Percentiles rank a stretch among this genome's conserved stretches.
Conservation (phyloP, 2,113 vertebrate species). For the Sminthopsis crassicaudata region DNA sequence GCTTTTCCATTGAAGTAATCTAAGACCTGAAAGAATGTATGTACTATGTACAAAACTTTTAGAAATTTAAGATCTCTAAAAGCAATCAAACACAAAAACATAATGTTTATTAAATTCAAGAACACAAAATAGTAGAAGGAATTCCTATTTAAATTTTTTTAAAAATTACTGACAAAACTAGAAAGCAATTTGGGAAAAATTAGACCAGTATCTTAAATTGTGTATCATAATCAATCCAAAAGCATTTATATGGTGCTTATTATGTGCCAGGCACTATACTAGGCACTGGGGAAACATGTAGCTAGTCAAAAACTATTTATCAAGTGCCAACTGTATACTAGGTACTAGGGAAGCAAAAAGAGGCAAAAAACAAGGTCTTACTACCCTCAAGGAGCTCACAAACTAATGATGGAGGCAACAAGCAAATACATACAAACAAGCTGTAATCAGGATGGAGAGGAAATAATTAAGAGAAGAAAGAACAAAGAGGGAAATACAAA, state of each 20-base stretch:
- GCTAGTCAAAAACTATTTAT: neutral
- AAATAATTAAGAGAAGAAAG: neutral
- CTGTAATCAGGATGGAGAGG: neutral
- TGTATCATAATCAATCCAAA: neutral
- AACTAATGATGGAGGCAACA: neutral
- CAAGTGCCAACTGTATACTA: neutral
- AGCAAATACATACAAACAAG: neutral
- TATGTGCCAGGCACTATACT: neutral
- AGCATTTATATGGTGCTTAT: neutral
- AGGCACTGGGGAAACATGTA: too few species aligned
- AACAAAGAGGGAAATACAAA: neutral
- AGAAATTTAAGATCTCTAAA: neutral
- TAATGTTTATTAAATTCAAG: neutral
- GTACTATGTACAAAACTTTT: neutral
- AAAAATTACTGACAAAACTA: neutral
- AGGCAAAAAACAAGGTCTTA: neutral
- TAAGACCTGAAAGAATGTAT: neutral
- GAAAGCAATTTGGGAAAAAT: neutral
- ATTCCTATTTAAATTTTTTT: neutral
- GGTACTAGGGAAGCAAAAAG: neutral
- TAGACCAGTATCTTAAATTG: neutral
- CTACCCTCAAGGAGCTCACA: neutral
- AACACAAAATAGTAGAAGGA: neutral
- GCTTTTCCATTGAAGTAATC: neutral
- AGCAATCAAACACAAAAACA: neutral